These are phyloP conservation scores for Euplagia quadripunctaria DNA, from an alignment of 2,888 invertebrate genomes.

Conservation along the genomic window DNA sequence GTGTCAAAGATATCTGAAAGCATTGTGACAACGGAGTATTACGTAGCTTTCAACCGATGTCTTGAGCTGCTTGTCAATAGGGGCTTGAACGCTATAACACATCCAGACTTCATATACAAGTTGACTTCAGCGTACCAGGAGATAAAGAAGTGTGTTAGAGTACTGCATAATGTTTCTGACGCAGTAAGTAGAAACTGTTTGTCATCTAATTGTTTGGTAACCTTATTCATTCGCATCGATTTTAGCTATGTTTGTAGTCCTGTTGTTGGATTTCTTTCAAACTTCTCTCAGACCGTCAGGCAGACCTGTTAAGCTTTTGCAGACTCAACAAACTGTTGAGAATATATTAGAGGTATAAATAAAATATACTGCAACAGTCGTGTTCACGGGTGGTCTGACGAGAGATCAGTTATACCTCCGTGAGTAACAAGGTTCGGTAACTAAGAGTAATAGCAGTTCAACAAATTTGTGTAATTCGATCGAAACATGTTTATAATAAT, in stretches of 20 bases:
- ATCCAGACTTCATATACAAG: slow-evolving; percentile 65
- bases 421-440: too few species aligned
- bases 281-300: too few species aligned
- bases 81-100: slow-evolving; percentile 64
- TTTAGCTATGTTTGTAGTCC: too few species aligned
- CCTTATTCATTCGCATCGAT: too few species aligned
- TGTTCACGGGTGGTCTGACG: too few species aligned
- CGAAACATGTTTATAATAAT: neutral
- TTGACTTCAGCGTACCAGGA: slow-evolving; percentile 60
- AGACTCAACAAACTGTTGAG: too few species aligned
- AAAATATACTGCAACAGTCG: too few species aligned
- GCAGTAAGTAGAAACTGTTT: slow-evolving; percentile 55
- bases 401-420: too few species aligned
- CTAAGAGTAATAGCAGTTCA: too few species aligned
- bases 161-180: slow-evolving; percentile 68
- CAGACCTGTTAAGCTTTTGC: too few species aligned
- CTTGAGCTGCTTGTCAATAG: slow-evolving; percentile 62
- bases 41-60: slow-evolving; percentile 63
- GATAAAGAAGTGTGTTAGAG: slow-evolving; percentile 54
- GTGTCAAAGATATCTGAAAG: slow-evolving; percentile 60
- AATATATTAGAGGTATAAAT: too few species aligned
- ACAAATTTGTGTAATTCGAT: neutral
- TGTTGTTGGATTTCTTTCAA: too few species aligned
- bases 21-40: slow-evolving; percentile 67
- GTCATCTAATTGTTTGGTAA: neutral